Percentiles rank a stretch among this genome's conserved stretches.
Evolutionary conservation across 1,140 invertebrate species (phyloP).

Genomic region (Subanguina moxae): DNA sequence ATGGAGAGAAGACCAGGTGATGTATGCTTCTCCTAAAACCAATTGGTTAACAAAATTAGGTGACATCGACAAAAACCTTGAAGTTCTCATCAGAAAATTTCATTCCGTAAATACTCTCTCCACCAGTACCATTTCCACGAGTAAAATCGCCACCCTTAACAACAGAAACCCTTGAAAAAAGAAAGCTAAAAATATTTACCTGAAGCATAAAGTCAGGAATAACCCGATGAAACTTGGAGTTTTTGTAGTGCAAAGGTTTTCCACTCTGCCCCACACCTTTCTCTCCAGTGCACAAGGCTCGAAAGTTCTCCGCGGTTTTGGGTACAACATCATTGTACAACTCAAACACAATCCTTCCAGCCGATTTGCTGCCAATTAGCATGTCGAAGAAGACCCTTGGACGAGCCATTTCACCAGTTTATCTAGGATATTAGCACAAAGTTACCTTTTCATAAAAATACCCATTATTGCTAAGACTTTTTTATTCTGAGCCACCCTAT

Average conservation of each 20-base stretch:
- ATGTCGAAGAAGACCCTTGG: slow-evolving; percentile 78
- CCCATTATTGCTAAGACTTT: background rate
- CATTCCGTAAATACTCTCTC: slow-evolving; percentile 89
- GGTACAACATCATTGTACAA: slow-evolving; percentile 88
- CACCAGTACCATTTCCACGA: slow-evolving; percentile 81
- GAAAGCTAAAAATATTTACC: slow-evolving; percentile 19
- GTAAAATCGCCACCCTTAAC: slow-evolving; percentile 60
- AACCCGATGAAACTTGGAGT: slow-evolving; percentile 63
- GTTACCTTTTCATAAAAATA: background rate
- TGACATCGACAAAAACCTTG: slow-evolving; percentile 65
- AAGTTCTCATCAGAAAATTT: slow-evolving; percentile 83
- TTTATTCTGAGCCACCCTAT: no score
- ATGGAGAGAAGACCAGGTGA: slow-evolving; percentile 79
- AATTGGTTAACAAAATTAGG: slow-evolving; percentile 72
- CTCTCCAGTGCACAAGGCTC: slow-evolving; percentile 66
- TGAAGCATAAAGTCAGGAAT: slow-evolving; percentile 63
- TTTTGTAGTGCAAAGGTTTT: slow-evolving; percentile 40
- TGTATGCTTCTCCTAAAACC: slow-evolving; percentile 78
- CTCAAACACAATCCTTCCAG: slow-evolving; percentile 70
- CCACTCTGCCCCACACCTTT: slow-evolving; percentile 47
- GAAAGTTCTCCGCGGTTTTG: slow-evolving; percentile 88
- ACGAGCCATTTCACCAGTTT: background rate
- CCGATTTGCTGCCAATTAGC: slow-evolving; percentile 71
- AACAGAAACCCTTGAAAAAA: slow-evolving; percentile 24
- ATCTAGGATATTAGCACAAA: background rate